These are phyloP conservation scores for Muscicapa comitata DNA, from an alignment of 2,797 vertebrate genomes.

Conservation along the genomic window DNA sequence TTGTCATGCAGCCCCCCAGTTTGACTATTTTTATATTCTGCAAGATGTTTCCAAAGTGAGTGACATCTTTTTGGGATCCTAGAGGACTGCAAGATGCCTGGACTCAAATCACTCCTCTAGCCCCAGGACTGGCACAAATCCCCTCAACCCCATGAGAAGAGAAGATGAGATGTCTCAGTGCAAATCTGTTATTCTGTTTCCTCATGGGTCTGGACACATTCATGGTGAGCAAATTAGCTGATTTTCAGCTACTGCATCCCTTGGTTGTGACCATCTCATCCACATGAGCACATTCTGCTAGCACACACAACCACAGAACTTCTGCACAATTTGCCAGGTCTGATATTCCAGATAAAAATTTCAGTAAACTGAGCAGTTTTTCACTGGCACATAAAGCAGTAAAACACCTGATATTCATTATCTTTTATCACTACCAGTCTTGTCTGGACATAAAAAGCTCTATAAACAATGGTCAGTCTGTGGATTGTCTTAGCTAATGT, in stretches of 20 bases:
- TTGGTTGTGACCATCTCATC: background rate
- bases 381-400: background rate
- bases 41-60: background rate
- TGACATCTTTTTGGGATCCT: background rate
- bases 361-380: background rate
- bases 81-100: background rate
- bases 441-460: slow-evolving; percentile 12
- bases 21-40: background rate
- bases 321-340: background rate
- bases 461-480: slow-evolving; percentile 16
- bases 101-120: background rate
- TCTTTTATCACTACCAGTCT: slow-evolving; percentile 48
- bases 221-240: background rate
- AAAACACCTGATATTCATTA: slow-evolving; percentile 48
- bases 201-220: background rate
- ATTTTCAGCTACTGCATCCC: background rate
- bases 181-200: background rate
- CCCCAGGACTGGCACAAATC: background rate
- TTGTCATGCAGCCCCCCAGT: accelerated
- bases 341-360: background rate
- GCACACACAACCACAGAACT: background rate
- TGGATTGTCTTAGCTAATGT: slow-evolving; percentile 35
- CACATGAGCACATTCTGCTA: background rate
- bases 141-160: background rate
- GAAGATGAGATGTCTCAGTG: background rate